Conservation (phyloP, 2,888 invertebrate species). For the Aricia artaxerxes region DNA sequence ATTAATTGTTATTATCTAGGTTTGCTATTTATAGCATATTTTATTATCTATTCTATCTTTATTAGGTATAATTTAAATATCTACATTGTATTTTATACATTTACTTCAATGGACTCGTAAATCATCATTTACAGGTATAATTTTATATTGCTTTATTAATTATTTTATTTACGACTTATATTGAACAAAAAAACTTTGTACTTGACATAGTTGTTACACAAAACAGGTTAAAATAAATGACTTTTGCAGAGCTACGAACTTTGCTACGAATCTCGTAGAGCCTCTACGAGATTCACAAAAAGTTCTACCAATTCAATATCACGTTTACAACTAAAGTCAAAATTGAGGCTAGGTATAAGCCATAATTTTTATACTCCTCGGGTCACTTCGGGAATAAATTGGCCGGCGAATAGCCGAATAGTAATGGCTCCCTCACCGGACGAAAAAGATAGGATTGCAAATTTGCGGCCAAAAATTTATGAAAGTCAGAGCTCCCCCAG, state of each 20-base stretch:
- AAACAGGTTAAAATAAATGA: no score
- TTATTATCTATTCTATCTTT: no score
- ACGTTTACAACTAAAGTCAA: not conserved
- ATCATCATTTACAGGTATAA: not conserved
- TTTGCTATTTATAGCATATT: no score
- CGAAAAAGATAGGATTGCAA: constrained; percentile 78
- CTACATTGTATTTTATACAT: no score
- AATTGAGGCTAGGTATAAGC: not conserved
- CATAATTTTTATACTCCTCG: constrained; percentile 11
- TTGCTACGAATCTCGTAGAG: not conserved
- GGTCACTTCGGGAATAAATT: constrained; percentile 48
- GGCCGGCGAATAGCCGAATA: constrained; percentile 71
- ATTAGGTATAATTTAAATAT: no score
- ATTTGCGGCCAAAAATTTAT: constrained; percentile 80
- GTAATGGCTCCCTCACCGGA: constrained; percentile 75
- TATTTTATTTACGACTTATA: not conserved
- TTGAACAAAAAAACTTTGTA: not conserved
- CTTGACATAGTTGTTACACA: not conserved
- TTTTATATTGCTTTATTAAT: not conserved
- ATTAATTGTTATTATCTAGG: not conserved
- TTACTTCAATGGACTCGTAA: not conserved
- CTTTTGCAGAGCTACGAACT: not conserved
- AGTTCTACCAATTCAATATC: not conserved
- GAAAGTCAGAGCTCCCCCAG: constrained; percentile 67
- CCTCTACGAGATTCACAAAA: not conserved